Conservation (phyloP, 2,888 invertebrate species). For the Malacosoma neustria region DNA sequence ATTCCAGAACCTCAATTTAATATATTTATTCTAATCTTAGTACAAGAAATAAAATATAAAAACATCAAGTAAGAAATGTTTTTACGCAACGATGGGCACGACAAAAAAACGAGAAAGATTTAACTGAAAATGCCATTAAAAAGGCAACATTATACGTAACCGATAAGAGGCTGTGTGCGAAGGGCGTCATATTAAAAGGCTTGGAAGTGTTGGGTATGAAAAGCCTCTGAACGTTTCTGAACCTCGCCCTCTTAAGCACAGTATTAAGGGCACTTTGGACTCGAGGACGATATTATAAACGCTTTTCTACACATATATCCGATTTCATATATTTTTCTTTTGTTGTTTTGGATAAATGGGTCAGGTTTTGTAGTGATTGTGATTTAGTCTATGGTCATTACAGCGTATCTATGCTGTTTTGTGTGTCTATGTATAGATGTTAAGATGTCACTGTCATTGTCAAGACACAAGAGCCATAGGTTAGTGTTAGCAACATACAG, state of each 20-base stretch:
- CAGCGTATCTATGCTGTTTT: no score
- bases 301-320: slow-evolving; percentile 4
- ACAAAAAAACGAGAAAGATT: slow-evolving; percentile 7
- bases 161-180: slow-evolving; percentile 42
- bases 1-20: not conserved
- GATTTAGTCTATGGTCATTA: no score
- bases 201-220: slow-evolving; percentile 68
- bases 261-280: slow-evolving; percentile 70
- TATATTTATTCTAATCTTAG: not conserved
- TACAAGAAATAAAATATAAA: not conserved
- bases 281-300: slow-evolving; percentile 59
- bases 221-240: slow-evolving; percentile 65
- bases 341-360: no score
- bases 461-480: no score
- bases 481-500: no score
- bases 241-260: slow-evolving; percentile 68
- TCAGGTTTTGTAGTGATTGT: no score
- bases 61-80: not conserved
- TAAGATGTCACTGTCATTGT: no score
- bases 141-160: slow-evolving; percentile 43
- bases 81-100: not conserved
- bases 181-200: slow-evolving; percentile 71
- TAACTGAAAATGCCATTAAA: slow-evolving; percentile 45
- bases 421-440: no score
- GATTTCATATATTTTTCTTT: not conserved